Evolutionary conservation across 2,888 invertebrate species (phyloP), one percentile per base, ranked within the genome.

Genomic region (Phasia obesa): DNA sequence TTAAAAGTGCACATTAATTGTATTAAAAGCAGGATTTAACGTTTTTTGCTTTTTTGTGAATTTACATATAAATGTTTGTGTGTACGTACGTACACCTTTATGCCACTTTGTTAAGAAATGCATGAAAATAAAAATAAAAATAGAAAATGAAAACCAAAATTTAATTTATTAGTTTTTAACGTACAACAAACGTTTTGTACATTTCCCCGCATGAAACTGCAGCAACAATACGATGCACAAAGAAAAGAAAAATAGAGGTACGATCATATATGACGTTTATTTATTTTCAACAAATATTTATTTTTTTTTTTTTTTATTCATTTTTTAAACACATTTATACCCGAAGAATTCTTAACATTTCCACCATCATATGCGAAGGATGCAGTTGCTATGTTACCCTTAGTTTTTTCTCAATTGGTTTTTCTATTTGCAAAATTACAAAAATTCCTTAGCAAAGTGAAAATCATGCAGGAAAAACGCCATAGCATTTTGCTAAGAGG

Each of bases 91-190:
- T 19, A 9, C 13, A 4, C 25, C 11, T 55, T 17, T 42, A 13
- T 51, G 19, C 15, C 9, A 13, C 21, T 55, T 35, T 35, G 9
- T 35, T 35, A 35, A 35, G 47, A 67, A 74, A 64, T 64, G 42
- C 73, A 62, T 62, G 21, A 53, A 74, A 74, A 55, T 51, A 13
- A 38, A 74, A 71, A 69, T 69, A 69, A 78, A 35, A 35, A 35
- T 35, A 35, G 11, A 35, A 31, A 1, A 35, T 11, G 38, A 57
- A 53, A 76, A 60, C 60, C 59, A 38, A 75, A 82, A 69, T 82
- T 62, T 78, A 78, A 82, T 74, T 78, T 70, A 74, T 82, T 82
- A 74, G 70, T 74, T 82, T 78, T 82, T 78, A 59, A 59, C 59
- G 35, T 64, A 62, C 17, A 71, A 70, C 59, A 70, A 77, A 78